Percentiles rank a stretch among this genome's conserved stretches.
Conservation (phyloP, 2,888 invertebrate species). For the Drosophila fungiperda region DNA sequence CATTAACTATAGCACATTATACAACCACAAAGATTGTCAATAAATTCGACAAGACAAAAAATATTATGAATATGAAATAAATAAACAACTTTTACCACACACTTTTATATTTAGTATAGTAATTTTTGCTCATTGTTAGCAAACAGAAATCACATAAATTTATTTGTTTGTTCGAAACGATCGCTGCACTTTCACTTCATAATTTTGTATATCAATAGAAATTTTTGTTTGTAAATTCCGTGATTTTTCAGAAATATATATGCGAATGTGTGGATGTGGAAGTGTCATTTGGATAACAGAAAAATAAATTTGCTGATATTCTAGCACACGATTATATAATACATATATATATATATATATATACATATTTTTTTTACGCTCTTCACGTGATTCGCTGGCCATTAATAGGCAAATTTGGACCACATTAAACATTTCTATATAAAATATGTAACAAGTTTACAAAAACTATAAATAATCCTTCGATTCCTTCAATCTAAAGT, state of each 20-base stretch:
- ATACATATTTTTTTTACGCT: too few relatives aligned
- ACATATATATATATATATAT: too few relatives aligned
- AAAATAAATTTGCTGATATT: too few relatives aligned
- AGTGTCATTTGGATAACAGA: not conserved
- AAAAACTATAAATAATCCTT: not conserved
- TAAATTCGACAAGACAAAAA: slow-evolving; percentile 9
- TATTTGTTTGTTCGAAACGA: slow-evolving; percentile 27
- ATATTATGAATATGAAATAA: slow-evolving; percentile 28
- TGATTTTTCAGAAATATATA: slow-evolving; percentile 28
- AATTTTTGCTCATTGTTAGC: slow-evolving; percentile 32
- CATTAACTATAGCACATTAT: slow-evolving; percentile 22
- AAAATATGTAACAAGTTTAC: not conserved
- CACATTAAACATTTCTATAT: too few relatives aligned
- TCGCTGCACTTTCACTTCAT: slow-evolving; percentile 54
- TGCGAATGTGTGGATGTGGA: not conserved
- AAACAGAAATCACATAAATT: slow-evolving; percentile 43
- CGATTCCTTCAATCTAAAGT: not conserved
- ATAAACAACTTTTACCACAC: slow-evolving; percentile 6
- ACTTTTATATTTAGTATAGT: not conserved
- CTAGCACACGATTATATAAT: too few relatives aligned
- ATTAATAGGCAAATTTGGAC: too few relatives aligned
- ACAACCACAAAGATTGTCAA: slow-evolving; percentile 7
- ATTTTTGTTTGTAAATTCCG: slow-evolving; percentile 55
- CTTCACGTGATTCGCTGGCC: too few relatives aligned
- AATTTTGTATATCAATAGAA: slow-evolving; percentile 53